Base-by-base conservation (phyloP, 2,888 invertebrate genomes). In the Xanthorhoe designata region DNA sequence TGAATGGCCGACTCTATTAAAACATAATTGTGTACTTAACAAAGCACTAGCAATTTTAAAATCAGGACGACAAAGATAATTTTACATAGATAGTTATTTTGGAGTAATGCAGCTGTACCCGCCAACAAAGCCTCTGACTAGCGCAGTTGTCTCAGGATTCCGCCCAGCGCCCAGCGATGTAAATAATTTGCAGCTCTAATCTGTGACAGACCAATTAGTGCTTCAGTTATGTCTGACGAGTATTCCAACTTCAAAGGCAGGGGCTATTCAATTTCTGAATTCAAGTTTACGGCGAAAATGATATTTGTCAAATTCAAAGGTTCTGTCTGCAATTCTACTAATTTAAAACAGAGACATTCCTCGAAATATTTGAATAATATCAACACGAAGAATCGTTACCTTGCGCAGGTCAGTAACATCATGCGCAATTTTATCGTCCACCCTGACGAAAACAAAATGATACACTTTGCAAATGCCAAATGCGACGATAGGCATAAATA, bases 61-160 rank as follows among this genome's bases (percentile, higher is more conserved):
- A 10, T 38, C 18, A 51, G 42, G 4, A 9, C 15, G 2, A 38
- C 38, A 42, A 42, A 59, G 59, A 59, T 19, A 38, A 52, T 51
- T 59, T 59, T 51, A 24, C 15, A 42, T 51, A 24, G 38, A 51
- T 19, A 10, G 42, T 38, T 9, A 24, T 9, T 35, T 59, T 59
- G 24, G 51, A 51, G 59, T 59, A 42, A 42, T 50, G 42, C 51
- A 80, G 79, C 76, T 79, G 76, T 75, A 64, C 77, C 82, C 85
- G 82, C 89, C 87, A 88, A 90, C 89, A 88, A 89, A 87, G 85
- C 87, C 80, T 73, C 81, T 78, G 85, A 87, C 82, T 83, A 86
- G 81, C 83, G 75, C 78, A 81, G 86, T 83, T 85, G 85, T 85
- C 84, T 85, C 79, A 80, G 81, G 83, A 86, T 86, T 80, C 83